phyloP scores from a whole-genome alignment of 2,888 invertebrate genomes.

The Ditula angustiorana region DNA sequence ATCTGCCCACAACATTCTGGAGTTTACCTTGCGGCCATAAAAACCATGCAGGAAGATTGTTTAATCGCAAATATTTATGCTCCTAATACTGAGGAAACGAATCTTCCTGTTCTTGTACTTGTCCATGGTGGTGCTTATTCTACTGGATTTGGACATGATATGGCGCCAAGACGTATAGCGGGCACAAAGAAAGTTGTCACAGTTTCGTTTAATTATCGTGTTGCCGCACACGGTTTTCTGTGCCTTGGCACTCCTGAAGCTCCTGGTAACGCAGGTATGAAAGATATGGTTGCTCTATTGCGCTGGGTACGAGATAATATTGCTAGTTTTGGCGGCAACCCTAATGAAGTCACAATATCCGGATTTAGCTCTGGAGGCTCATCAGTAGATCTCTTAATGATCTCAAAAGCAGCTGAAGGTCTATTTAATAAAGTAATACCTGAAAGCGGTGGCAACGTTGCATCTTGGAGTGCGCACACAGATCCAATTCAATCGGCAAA shows the following conservation, averaged over 20 bases:
- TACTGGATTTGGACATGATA: neutral
- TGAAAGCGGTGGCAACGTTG: conserved; percentile 3
- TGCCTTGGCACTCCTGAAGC: conserved; percentile 5
- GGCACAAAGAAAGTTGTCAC: neutral
- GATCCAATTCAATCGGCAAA: neutral
- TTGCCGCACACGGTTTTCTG: conserved; percentile 1
- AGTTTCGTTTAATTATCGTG: neutral
- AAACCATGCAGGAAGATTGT: neutral
- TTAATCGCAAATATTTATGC: conserved; percentile 3
- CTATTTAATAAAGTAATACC: conserved; percentile 10
- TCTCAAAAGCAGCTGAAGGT: neutral
- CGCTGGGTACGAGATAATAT: conserved; percentile 9
- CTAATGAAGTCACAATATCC: neutral
- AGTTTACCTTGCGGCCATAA: neutral
- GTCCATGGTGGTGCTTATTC: conserved; percentile 1
- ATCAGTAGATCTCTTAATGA: neutral
- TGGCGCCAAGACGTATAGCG: neutral
- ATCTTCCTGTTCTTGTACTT: conserved; percentile 7
- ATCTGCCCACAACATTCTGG: conserved; percentile 1
- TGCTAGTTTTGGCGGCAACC: conserved; percentile 6
- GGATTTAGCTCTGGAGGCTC: neutral
- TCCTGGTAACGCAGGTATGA: neutral
- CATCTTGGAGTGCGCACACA: conserved; percentile 6
- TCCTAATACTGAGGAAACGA: neutral
- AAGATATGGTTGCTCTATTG: conserved; percentile 7